Conservation (phyloP, 2,113 vertebrate species). For the Cololabis saira region DNA sequence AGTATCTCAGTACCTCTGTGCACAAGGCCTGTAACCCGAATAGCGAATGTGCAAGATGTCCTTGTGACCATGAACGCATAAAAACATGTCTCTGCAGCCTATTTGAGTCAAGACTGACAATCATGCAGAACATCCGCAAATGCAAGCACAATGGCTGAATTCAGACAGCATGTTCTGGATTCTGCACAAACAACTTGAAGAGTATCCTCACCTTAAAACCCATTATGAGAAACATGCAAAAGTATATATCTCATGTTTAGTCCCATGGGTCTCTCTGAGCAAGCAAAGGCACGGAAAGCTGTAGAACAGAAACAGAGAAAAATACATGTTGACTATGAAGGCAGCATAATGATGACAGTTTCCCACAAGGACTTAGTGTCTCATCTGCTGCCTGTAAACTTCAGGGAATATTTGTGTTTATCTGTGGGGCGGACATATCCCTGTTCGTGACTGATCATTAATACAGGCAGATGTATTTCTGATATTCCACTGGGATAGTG, state of each 20-base stretch:
- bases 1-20: neutral
- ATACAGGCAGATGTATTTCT: conserved; percentile 41
- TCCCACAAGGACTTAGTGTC: conserved; percentile 34
- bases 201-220: conserved; percentile 67
- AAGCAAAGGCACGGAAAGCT: conserved; percentile 31
- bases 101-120: conserved; percentile 16
- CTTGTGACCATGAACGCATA: conserved; percentile 11
- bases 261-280: conserved; percentile 60
- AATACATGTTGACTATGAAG: conserved; percentile 23
- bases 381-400: conserved; percentile 3
- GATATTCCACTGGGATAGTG: neutral
- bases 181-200: conserved; percentile 41
- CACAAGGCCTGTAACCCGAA: neutral
- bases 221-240: conserved; percentile 65
- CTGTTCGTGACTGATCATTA: conserved; percentile 29
- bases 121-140: conserved; percentile 35
- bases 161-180: conserved; percentile 53
- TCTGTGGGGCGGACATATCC: neutral
- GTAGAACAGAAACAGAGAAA: conserved; percentile 28
- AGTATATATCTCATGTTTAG: conserved; percentile 40
- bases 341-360: conserved; percentile 53
- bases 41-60: conserved; percentile 22
- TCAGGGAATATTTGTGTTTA: conserved; percentile 15
- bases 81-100: conserved; percentile 6
- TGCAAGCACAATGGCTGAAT: conserved; percentile 50